Evolutionary conservation across 2,888 invertebrate genomes (phyloP), one percentile per base, ranked within the genome.

Genomic region (Heliconius aoede): DNA sequence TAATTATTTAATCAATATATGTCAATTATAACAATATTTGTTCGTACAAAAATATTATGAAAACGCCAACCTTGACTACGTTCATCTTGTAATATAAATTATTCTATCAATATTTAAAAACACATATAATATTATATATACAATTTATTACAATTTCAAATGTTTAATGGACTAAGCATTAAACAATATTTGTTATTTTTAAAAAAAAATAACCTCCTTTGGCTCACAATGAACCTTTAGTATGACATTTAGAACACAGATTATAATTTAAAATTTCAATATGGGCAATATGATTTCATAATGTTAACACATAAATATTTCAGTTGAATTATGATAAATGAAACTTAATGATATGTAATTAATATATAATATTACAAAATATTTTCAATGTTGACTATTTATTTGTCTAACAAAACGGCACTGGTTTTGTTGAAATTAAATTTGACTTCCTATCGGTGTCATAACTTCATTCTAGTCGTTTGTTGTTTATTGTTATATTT

Each of bases 1-100:
- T 40, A 30, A 64, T 46, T 71, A 62, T 13, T 30, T 67, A 73
- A 61, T 64, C 81, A n/a, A 40, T 11, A 40, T 18, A 51, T 32
- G 60, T 24, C 46, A 46, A 46, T 3, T 1, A 51, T 60, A 24
- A 46, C 24, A 72, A 72, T 61, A 40, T 13, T 21, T n/a, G 11
- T 55, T n/a, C 5, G 51, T 5, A 51, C 7, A 1, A 62, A 51
- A 26, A 36, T 55, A 26, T 18, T 11, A 15, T 32, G 51, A 32
- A 71, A 61, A 69, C 4, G 78, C 81, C 67, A 65, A 84, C 84
- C 78, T 81, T 83, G 15, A 82, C 74, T 18, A 80, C 80, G 76
- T 84, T 83, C 84, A 84, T 84, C 71, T 76, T 82, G 36, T 64
- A 36, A 32, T 13, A 18, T 24, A 26, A 68, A 15, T 13, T 60